Evolutionary conservation across 2,888 invertebrate genomes (phyloP).

Genomic region (Micropterix aruncella): DNA sequence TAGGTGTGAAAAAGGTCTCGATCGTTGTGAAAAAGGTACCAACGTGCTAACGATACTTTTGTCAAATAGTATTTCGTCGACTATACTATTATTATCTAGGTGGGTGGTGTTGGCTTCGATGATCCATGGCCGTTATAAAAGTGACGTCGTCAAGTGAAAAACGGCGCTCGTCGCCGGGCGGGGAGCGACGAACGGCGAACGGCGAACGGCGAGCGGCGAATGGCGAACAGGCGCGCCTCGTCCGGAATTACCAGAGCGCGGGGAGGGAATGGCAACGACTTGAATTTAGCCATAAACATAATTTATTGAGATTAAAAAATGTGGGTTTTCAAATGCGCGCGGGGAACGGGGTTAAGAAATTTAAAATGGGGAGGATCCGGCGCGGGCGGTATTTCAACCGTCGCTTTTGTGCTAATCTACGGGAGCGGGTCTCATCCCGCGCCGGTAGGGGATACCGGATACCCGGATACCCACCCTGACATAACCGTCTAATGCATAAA

Average conservation of each 20-base stretch:
- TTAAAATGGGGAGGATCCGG: background rate
- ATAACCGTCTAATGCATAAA: too few species aligned
- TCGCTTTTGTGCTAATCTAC: background rate
- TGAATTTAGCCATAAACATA: constrained; percentile 28
- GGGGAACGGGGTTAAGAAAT: background rate
- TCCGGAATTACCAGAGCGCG: background rate
- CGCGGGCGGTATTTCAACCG: background rate
- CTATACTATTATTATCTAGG: too few species aligned
- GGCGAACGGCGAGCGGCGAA: too few species aligned
- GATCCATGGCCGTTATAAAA: background rate
- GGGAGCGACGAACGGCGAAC: too few species aligned
- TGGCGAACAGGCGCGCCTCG: background rate
- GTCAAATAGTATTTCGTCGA: too few species aligned
- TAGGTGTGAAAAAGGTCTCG: too few species aligned
- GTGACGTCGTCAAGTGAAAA: background rate
- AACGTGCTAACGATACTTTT: too few species aligned
- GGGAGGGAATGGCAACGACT: background rate
- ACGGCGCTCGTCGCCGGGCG: background rate
- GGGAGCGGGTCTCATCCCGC: background rate
- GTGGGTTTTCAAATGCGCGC: constrained; percentile 39
- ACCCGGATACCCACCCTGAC: too few species aligned
- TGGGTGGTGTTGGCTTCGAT: too few species aligned
- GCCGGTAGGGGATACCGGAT: constrained; percentile 1
- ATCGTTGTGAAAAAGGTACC: too few species aligned
- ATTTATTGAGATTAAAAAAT: constrained; percentile 45